These are phyloP conservation scores for Alces alces DNA, from an alignment of 2,113 vertebrate genomes.

Conservation along the genomic window DNA sequence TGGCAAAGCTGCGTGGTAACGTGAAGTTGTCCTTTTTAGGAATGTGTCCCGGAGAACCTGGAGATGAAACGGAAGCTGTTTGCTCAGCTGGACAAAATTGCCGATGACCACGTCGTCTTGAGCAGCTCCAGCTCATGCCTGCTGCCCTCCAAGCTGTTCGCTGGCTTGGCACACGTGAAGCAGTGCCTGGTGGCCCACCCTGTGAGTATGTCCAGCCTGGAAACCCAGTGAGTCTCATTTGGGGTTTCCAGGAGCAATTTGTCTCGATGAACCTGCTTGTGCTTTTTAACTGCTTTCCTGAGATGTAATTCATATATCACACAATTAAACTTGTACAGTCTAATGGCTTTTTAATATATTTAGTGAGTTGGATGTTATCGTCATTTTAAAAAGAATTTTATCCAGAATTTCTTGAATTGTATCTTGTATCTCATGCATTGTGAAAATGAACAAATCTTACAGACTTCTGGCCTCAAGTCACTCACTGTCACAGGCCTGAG, in stretches of 20 bases:
- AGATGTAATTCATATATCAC: background rate
- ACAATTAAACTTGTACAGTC: background rate
- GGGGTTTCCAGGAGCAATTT: background rate
- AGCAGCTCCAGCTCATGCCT: conserved; percentile 96
- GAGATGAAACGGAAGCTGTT: conserved; percentile 92
- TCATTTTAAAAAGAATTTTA: background rate
- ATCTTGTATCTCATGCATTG: background rate
- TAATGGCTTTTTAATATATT: background rate
- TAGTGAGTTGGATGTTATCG: background rate
- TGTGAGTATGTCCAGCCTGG: conserved; percentile 82
- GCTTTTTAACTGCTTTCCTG: background rate
- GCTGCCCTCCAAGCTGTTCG: conserved; percentile 91
- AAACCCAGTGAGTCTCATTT: background rate
- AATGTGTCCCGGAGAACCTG: conserved; percentile 93
- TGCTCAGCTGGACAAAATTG: conserved; percentile 84
- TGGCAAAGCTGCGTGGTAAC: background rate
- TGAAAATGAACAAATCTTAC: background rate
- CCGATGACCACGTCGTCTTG: conserved; percentile 84
- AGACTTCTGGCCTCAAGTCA: background rate
- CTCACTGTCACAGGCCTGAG: background rate
- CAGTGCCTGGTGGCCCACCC: conserved; percentile 96
- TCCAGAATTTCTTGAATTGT: background rate
- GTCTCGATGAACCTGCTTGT: background rate
- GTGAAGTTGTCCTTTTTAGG: conserved; percentile 79
- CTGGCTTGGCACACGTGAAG: conserved; percentile 83